phyloP scores from a whole-genome alignment of 2,113 vertebrate genomes.

The Erythrolamprus reginae region DNA sequence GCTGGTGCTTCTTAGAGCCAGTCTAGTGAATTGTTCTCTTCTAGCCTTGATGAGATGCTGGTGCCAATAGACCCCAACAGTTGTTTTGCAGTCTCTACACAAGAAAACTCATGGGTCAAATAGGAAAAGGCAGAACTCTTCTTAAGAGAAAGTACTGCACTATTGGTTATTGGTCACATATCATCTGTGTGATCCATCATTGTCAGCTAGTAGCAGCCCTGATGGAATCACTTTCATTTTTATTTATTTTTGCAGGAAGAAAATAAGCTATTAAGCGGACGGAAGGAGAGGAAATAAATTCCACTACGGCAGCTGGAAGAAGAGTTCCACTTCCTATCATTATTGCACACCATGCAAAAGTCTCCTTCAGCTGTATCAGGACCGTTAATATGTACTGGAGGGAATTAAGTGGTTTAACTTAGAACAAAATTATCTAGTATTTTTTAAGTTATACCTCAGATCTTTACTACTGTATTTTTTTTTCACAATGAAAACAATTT shows the following conservation, averaged over 20 bases:
- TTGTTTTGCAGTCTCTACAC: neutral
- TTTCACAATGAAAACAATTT: constrained; percentile 42
- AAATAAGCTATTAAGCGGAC: constrained; percentile 46
- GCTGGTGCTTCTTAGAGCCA: neutral
- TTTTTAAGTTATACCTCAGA: constrained; percentile 91
- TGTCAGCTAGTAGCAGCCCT: neutral
- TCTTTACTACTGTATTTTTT: constrained; percentile 86
- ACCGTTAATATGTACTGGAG: constrained; percentile 32
- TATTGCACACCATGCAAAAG: constrained; percentile 25
- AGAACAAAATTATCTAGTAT: constrained; percentile 73
- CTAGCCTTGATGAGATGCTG: neutral
- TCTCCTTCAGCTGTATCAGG: constrained; percentile 1
- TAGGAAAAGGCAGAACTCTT: neutral
- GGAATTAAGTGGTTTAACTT: constrained; percentile 35
- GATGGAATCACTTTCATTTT: neutral
- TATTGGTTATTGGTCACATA: neutral
- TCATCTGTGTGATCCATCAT: neutral
- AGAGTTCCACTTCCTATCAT: constrained; percentile 45
- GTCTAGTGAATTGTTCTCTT: neutral
- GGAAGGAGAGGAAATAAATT: neutral
- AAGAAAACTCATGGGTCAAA: neutral
- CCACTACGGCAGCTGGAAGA: constrained; percentile 29
- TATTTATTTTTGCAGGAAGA: constrained; percentile 53
- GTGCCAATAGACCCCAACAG: neutral
- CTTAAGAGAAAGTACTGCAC: neutral